Base-by-base conservation (phyloP, 2,113 vertebrate species). In the Vulpes vulpes region DNA sequence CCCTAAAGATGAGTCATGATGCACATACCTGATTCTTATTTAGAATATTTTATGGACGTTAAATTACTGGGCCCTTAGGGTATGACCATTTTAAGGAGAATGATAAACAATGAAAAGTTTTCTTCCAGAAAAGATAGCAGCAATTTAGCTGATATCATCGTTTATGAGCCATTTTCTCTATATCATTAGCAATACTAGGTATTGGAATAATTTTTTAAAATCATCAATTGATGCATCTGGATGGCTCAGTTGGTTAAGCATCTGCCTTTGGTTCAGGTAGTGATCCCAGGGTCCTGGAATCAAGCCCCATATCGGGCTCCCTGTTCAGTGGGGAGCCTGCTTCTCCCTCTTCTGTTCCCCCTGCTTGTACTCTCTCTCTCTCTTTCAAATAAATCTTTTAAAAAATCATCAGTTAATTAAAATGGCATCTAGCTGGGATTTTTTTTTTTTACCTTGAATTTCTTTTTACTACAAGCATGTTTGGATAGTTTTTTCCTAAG, bases 21-120 rank as follows among this genome's bases (percentile, higher is more conserved):
- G 27, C 22, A 90, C 11, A 83, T 62, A 62, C 30, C 11, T 92
- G 62, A 67, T 73, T 82, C 93, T 73, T 83, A 80, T 92, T 83
- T 94, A 94, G 67, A 90, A 60, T 95, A 83, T 74, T 94, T 90
- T 96, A 27, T 91, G 62, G 30, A 94, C 92, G 23, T 91, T 88
- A 87, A 86, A 69, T 91, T 94, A 64, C n/a, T 53, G 32, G 82
- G 27, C 11, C 74, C 27, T 87, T 87, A 32, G 32, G 27, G 9
- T 51, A 85, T 27, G 62, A 91, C 78, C 10, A 84, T 94, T 89
- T 95, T 69, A 79, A 88, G 51, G 25, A 71, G 59, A 76, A 65
- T 89, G 73, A 86, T 74, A 85, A 85, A 71, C 5, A 90, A 93
- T 89, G 15, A 62, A n/a, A 92, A 94, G 82, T 81, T 95, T 89